Conservation (phyloP, 2,888 invertebrate species). For the Lasioglossum leucozonium region DNA sequence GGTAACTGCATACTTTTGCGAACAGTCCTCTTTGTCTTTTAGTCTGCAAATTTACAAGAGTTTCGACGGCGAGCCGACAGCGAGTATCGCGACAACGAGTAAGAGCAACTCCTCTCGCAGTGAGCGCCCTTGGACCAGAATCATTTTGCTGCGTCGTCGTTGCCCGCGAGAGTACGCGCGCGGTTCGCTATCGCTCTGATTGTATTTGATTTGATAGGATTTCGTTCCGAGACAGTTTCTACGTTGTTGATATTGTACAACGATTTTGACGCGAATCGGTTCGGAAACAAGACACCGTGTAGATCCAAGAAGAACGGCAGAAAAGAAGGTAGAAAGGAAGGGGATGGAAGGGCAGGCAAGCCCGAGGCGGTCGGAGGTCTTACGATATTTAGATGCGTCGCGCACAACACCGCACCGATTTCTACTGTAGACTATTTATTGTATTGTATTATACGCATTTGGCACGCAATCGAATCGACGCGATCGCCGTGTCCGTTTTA, state of each 20-base stretch:
- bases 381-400: conserved; percentile 57
- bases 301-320: not conserved
- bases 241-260: conserved; percentile 47
- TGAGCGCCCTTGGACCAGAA: not conserved
- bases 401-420: conserved; percentile 67
- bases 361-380: conserved; percentile 18
- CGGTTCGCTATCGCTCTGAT: conserved; percentile 52
- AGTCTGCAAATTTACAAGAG: not conserved
- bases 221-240: conserved; percentile 38
- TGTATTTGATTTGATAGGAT: conserved; percentile 18
- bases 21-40: not conserved
- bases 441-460: conserved; percentile 39
- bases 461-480: conserved; percentile 41
- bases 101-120: not conserved
- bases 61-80: not conserved
- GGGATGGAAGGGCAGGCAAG: not conserved
- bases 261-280: conserved; percentile 33
- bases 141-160: not conserved
- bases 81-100: not conserved
- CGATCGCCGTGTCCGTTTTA: not conserved
- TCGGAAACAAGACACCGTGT: conserved; percentile 25
- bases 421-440: conserved; percentile 51
- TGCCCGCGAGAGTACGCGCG: not conserved
- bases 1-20: not conserved
- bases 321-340: not conserved